phyloP scores from a whole-genome alignment of 2,113 vertebrate genomes.

The Strigops habroptila region DNA sequence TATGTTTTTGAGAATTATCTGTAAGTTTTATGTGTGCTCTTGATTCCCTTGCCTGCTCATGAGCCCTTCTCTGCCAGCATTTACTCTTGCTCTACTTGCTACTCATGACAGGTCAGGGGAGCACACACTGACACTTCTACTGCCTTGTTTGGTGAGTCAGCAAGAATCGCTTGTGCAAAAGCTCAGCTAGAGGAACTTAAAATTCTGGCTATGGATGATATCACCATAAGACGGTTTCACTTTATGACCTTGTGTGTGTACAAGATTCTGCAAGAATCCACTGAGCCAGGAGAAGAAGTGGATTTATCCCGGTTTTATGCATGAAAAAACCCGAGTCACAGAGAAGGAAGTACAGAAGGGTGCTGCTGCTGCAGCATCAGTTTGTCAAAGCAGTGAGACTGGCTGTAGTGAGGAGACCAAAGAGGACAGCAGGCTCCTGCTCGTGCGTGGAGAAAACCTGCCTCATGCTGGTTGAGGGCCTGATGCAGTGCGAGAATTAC shows the following conservation, averaged over 20 bases:
- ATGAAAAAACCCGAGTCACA: background rate
- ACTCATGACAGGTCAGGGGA: background rate
- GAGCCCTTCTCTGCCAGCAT: background rate
- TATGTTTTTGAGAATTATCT: background rate
- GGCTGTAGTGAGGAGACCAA: background rate
- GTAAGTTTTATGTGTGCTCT: accelerated
- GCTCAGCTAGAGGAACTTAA: background rate
- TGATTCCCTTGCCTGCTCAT: background rate
- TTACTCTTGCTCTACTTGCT: background rate
- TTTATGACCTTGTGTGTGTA: background rate
- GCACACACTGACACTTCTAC: accelerated
- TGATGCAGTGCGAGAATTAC: background rate
- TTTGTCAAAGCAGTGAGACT: background rate
- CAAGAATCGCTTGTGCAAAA: background rate
- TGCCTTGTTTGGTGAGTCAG: background rate
- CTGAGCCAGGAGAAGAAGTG: background rate
- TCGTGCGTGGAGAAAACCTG: background rate
- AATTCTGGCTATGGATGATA: too few species aligned
- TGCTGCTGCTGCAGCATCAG: background rate
- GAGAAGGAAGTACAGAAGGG: background rate
- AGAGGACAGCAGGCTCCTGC: background rate
- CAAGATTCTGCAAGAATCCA: background rate
- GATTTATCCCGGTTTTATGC: background rate
- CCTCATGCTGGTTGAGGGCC: background rate
- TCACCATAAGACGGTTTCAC: background rate